These are phyloP conservation scores for Furnarius figulus DNA, from an alignment of 2,113 vertebrate genomes.

Conservation along the genomic window DNA sequence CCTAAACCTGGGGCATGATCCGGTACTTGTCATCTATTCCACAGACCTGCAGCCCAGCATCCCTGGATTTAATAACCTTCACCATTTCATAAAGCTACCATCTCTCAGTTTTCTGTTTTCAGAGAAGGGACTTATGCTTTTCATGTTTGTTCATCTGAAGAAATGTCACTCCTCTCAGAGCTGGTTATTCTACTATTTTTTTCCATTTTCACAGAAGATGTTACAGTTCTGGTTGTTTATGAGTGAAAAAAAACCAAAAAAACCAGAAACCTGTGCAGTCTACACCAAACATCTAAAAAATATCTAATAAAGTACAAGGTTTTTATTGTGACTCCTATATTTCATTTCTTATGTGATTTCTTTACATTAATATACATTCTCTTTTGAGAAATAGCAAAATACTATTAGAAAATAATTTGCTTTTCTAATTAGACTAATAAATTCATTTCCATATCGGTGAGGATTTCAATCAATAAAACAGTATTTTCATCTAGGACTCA, in stretches of 20 bases:
- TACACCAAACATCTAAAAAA: background rate
- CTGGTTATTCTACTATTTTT: background rate
- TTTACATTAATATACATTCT: background rate
- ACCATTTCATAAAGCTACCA: background rate
- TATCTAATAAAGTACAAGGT: background rate
- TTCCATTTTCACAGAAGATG: background rate
- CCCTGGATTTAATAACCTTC: background rate
- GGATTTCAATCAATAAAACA: background rate
- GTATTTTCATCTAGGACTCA: background rate
- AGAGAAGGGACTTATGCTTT: background rate
- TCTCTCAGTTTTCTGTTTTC: background rate
- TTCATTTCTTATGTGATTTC: background rate
- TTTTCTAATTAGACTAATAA: background rate
- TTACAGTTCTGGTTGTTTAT: background rate
- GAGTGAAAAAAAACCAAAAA: background rate
- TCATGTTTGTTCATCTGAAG: background rate
- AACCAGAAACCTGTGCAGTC: background rate
- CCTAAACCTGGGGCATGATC: background rate
- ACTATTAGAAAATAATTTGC: background rate
- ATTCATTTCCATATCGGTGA: background rate
- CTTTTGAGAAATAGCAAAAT: background rate
- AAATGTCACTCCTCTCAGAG: background rate
- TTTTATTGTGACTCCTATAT: background rate
- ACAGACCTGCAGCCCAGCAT: background rate
- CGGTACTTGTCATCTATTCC: background rate